phyloP scores from a whole-genome alignment of 2,888 invertebrate genomes.

The Hirtodrosophila alboralis region DNA sequence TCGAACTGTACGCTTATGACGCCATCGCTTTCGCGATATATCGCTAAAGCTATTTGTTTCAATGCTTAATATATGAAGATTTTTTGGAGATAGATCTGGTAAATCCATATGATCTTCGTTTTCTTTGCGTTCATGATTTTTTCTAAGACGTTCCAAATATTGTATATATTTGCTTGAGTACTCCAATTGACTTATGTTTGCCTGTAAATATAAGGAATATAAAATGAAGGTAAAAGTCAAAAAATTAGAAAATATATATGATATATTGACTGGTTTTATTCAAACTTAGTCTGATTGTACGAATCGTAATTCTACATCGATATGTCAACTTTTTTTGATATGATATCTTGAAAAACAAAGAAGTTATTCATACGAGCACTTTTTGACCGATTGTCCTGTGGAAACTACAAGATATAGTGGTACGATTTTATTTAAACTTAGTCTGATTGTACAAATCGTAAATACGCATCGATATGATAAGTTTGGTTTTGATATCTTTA shows the following conservation, averaged over 20 bases:
- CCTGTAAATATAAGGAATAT: constrained; percentile 84
- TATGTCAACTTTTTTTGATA: no score
- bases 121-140: constrained; percentile 3
- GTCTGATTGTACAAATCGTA: no score
- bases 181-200: constrained; percentile 88
- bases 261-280: no score
- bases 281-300: no score
- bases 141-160: constrained; percentile 85
- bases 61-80: constrained; percentile 72
- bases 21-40: constrained; percentile 38
- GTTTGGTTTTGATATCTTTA: no score
- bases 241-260: not conserved
- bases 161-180: constrained; percentile 87
- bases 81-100: constrained; percentile 18
- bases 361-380: no score
- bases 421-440: no score
- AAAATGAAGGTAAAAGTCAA: not conserved
- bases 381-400: no score
- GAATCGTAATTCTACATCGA: no score
- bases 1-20: constrained; percentile 23
- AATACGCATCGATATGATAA: no score
- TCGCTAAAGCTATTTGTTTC: constrained; percentile 60
- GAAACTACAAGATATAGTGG: no score
- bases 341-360: no score
- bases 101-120: not conserved